A percentile compares a stretch with the other conserved stretches of the same genome.
These are phyloP conservation scores for Eurytoma adleriae DNA, from an alignment of 2,888 invertebrate species.

Conservation along the genomic window DNA sequence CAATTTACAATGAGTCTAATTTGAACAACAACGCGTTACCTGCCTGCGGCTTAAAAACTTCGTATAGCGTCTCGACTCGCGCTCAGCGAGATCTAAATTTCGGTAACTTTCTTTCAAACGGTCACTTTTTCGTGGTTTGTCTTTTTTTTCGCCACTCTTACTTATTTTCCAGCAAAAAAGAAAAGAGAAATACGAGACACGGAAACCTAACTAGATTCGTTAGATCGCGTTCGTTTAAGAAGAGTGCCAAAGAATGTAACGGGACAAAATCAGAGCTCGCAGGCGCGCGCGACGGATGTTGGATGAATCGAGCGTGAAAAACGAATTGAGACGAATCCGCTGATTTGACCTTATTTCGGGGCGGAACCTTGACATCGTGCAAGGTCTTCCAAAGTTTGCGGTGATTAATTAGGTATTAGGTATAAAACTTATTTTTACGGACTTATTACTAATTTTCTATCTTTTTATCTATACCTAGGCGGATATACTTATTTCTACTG, in stretches of 20 bases:
- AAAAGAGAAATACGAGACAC: neutral
- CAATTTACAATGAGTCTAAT: too few species aligned
- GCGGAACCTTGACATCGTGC: neutral
- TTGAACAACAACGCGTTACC: too few species aligned
- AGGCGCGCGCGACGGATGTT: conserved; percentile 16
- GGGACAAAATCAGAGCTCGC: conserved; percentile 35
- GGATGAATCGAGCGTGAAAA: conserved; percentile 24
- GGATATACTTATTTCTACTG: neutral
- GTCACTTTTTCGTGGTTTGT: neutral
- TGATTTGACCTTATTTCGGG: conserved; percentile 7
- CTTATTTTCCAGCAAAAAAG: too few species aligned
- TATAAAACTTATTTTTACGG: neutral
- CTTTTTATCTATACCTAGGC: too few species aligned
- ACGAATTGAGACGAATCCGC: conserved; percentile 24
- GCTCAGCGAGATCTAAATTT: neutral
- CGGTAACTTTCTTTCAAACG: conserved; percentile 1
- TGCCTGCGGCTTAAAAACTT: too few species aligned
- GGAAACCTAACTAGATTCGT: conserved; percentile 26
- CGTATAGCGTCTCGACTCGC: neutral
- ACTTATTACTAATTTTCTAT: neutral
- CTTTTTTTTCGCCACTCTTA: neutral
- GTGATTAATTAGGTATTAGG: neutral
- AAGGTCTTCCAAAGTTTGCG: neutral
- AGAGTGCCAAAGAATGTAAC: conserved; percentile 51
- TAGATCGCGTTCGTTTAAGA: conserved; percentile 16